A percentile compares a stretch with the other conserved stretches of the same genome.
Evolutionary conservation across 2,113 vertebrate species (phyloP).

Genomic region (Phrynocephalus versicolor): DNA sequence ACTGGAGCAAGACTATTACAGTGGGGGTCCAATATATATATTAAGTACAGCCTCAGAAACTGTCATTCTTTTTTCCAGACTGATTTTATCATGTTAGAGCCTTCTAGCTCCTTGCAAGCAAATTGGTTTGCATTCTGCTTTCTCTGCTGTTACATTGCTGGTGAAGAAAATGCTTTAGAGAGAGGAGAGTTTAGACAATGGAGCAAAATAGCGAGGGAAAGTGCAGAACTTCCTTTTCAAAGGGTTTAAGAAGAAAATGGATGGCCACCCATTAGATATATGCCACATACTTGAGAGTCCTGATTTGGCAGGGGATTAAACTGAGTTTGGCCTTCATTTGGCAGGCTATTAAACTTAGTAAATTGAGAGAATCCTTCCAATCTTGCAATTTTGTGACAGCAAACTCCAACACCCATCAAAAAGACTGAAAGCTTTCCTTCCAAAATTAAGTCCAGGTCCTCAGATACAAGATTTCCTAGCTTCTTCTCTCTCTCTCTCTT

Average conservation of each 20-base stretch:
- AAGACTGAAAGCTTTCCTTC: neutral
- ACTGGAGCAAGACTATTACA: slow-evolving; percentile 68
- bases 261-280: neutral
- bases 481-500: too few relatives aligned
- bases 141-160: neutral
- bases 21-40: too few relatives aligned
- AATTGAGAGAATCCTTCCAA: neutral
- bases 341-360: neutral
- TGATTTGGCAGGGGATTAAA: neutral
- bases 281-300: neutral
- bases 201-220: neutral
- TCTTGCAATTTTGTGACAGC: neutral
- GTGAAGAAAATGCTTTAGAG: neutral
- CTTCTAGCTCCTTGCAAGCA: neutral
- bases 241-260: neutral
- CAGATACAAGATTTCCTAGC: neutral
- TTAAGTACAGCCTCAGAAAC: slow-evolving; percentile 39
- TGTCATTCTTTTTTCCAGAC: slow-evolving; percentile 1
- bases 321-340: neutral
- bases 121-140: slow-evolving; percentile 12
- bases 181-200: neutral
- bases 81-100: slow-evolving; percentile 12
- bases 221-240: neutral
- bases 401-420: neutral
- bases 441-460: neutral